Conservation (phyloP, 1,140 invertebrate genomes). For the Brachystomella parvula region DNA sequence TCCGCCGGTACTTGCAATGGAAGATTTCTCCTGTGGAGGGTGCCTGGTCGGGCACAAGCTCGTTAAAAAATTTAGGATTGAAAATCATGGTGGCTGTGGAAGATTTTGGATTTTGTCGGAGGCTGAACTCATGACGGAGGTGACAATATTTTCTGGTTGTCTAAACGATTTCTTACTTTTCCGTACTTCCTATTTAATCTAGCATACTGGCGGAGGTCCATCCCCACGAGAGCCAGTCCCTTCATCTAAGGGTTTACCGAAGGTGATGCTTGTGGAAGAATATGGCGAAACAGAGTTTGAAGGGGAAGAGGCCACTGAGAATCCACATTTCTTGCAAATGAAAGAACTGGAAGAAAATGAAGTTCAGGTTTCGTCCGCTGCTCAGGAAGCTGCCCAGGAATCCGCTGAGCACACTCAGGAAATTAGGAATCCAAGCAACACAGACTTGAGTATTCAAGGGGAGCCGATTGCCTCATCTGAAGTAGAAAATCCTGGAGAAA, state of each 20-base stretch:
- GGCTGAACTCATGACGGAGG: conserved; percentile 28
- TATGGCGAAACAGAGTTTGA: neutral
- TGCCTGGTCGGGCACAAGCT: conserved; percentile 15
- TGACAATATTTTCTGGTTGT: neutral
- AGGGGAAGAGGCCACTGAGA: no score
- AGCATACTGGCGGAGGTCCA: neutral
- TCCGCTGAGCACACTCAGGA: neutral
- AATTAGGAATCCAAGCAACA: neutral
- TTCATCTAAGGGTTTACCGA: neutral
- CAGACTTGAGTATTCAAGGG: neutral
- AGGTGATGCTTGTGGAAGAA: neutral
- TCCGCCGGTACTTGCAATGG: conserved; percentile 26
- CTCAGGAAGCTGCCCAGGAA: neutral
- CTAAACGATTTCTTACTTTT: neutral
- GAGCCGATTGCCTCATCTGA: no score
- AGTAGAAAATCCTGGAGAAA: no score
- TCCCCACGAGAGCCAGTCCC: neutral
- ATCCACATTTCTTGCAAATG: no score
- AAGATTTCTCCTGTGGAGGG: conserved; percentile 32
- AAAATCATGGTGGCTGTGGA: conserved; percentile 17
- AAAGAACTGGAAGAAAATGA: no score
- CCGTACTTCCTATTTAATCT: neutral
- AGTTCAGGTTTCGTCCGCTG: no score
- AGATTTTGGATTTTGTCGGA: conserved; percentile 34
- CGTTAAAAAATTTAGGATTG: conserved; percentile 20